A percentile compares a stretch with the other conserved stretches of the same genome.
Conservation (phyloP, 2,797 vertebrate species). For the Xiphorhynchus erythropygius region DNA sequence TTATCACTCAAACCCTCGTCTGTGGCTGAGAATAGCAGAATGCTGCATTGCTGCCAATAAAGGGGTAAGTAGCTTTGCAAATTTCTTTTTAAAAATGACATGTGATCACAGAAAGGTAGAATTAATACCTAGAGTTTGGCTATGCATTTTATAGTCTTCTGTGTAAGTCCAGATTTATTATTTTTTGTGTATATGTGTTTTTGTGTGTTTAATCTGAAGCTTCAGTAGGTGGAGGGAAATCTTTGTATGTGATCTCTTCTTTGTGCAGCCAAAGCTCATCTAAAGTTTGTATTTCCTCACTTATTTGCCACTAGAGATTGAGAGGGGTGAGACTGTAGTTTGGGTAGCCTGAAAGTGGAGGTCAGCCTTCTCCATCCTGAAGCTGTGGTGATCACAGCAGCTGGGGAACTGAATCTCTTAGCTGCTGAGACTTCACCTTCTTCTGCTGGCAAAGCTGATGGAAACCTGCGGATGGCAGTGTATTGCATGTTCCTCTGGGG, state of each 20-base stretch:
- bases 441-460: background rate
- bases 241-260: background rate
- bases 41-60: constrained; percentile 98
- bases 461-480: background rate
- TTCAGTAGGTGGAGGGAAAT: background rate
- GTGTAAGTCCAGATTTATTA: background rate
- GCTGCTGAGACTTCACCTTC: background rate
- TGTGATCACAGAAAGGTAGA: background rate
- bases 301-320: background rate
- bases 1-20: constrained; percentile 95
- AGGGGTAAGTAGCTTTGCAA: constrained; percentile 79
- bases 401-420: background rate
- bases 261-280: background rate
- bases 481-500: background rate
- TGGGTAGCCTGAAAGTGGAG: background rate
- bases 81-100: background rate
- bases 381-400: background rate
- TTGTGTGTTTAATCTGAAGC: background rate
- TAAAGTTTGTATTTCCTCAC: background rate
- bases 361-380: background rate
- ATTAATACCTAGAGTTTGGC: background rate
- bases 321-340: background rate
- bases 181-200: background rate
- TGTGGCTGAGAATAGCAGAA: constrained; percentile 94
- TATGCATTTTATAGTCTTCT: background rate